A percentile compares a stretch with the other conserved stretches of the same genome.
phyloP scores from a whole-genome alignment of 2,797 vertebrate species.

The Microctenopoma lineatum region DNA sequence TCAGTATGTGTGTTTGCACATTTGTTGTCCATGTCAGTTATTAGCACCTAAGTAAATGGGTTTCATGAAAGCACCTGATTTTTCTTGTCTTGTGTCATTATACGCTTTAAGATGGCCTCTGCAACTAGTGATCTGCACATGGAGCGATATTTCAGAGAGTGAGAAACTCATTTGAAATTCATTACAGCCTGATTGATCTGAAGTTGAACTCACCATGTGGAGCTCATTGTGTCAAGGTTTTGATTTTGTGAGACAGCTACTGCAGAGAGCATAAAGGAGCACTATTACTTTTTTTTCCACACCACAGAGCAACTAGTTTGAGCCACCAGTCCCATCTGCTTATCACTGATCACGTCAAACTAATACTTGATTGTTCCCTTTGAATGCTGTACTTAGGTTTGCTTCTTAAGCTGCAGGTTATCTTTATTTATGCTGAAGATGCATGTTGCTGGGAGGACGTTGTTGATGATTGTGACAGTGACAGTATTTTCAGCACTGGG shows the following conservation, averaged over 20 bases:
- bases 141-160: conserved; percentile 1
- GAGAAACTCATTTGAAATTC: conserved; percentile 21
- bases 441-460: background rate
- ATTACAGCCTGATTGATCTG: conserved; percentile 26
- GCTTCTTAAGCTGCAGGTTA: background rate
- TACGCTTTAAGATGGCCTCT: background rate
- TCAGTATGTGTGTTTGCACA: background rate
- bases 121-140: background rate
- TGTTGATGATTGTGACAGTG: background rate
- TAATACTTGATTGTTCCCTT: conserved; percentile 11
- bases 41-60: background rate
- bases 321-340: conserved; percentile 41
- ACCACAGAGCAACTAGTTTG: conserved; percentile 27
- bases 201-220: conserved; percentile 10
- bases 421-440: background rate
- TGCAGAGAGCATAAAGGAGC: conserved; percentile 20
- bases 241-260: conserved; percentile 40
- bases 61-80: background rate
- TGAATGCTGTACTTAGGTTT: background rate
- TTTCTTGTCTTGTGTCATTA: background rate
- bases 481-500: background rate
- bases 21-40: background rate
- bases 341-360: conserved; percentile 30
- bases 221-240: conserved; percentile 39
- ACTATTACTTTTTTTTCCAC: conserved; percentile 32